Percentiles rank a stretch among this genome's conserved stretches.
Conservation (phyloP, 2,888 invertebrate genomes). For the Drosophila tripunctata region DNA sequence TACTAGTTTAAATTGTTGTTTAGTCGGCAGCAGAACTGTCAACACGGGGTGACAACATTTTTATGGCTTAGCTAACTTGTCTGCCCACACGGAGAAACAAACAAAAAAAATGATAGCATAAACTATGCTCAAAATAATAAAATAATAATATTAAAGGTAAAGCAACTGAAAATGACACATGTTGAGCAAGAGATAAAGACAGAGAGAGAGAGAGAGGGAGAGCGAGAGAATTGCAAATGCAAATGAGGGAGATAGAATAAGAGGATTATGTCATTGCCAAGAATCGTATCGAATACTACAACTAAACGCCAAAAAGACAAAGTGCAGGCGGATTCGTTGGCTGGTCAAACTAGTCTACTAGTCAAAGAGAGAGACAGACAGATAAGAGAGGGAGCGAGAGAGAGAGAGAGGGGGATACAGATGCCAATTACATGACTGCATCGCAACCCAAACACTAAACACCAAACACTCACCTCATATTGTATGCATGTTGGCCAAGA, state of each 20-base stretch:
- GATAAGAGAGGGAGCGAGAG: background rate
- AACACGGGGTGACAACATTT: constrained; percentile 46
- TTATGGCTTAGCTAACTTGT: constrained; percentile 52
- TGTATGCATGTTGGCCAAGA: constrained; percentile 37
- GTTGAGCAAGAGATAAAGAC: constrained; percentile 24
- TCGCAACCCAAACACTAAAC: constrained; percentile 11
- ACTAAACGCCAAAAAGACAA: constrained; percentile 13
- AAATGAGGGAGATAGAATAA: constrained; percentile 29
- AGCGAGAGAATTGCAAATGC: constrained; percentile 45
- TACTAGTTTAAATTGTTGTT: constrained; percentile 3
- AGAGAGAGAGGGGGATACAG: background rate
- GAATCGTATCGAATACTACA: too few relatives aligned
- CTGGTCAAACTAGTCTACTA: constrained; percentile 64
- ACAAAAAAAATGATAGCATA: constrained; percentile 30
- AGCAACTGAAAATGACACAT: constrained; percentile 44
- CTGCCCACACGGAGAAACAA: constrained; percentile 30
- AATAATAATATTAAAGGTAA: constrained; percentile 17
- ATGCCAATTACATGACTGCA: constrained; percentile 74
- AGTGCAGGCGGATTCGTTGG: constrained; percentile 61
- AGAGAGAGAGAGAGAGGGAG: background rate
- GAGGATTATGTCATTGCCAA: constrained; percentile 68
- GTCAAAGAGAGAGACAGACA: background rate
- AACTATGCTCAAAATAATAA: constrained; percentile 47
- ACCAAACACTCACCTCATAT: constrained; percentile 43
- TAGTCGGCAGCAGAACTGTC: constrained; percentile 1